Conservation (phyloP, 2,113 vertebrate genomes). For the Montifringilla adamsi region DNA sequence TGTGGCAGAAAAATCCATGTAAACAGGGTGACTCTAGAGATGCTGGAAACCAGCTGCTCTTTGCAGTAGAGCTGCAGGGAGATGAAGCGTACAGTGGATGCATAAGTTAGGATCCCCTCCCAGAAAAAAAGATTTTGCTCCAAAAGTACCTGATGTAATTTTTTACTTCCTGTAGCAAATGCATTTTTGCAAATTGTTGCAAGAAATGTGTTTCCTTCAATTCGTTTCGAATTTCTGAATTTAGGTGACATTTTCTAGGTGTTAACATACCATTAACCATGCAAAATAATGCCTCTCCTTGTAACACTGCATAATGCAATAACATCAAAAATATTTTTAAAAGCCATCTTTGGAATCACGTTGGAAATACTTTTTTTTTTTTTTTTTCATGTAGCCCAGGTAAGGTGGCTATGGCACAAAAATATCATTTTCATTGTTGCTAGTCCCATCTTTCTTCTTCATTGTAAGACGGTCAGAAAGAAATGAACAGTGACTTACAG, state of each 20-base stretch:
- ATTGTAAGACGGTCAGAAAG: not conserved
- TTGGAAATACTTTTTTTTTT: not conserved
- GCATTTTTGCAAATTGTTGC: not conserved
- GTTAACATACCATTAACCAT: not conserved
- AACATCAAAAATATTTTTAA: not conserved
- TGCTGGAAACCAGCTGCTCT: not conserved
- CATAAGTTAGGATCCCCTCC: not conserved
- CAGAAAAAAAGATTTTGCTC: not conserved
- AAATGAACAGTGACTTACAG: not conserved
- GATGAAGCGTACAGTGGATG: not conserved
- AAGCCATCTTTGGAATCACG: not conserved
- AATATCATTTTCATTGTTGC: not conserved
- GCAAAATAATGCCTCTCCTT: not conserved
- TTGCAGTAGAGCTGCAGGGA: not conserved
- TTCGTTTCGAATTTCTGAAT: not conserved
- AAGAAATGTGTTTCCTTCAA: not conserved
- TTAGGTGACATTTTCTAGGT: not conserved
- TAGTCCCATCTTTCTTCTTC: not conserved
- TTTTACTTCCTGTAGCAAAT: not conserved
- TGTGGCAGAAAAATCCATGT: not conserved
- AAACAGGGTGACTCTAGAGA: not conserved
- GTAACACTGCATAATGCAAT: not conserved
- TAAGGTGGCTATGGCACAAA: not conserved
- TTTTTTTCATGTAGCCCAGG: not conserved
- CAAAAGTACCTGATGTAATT: not conserved